Evolutionary conservation across 2,113 vertebrate genomes (phyloP).

Genomic region (Ia io): DNA sequence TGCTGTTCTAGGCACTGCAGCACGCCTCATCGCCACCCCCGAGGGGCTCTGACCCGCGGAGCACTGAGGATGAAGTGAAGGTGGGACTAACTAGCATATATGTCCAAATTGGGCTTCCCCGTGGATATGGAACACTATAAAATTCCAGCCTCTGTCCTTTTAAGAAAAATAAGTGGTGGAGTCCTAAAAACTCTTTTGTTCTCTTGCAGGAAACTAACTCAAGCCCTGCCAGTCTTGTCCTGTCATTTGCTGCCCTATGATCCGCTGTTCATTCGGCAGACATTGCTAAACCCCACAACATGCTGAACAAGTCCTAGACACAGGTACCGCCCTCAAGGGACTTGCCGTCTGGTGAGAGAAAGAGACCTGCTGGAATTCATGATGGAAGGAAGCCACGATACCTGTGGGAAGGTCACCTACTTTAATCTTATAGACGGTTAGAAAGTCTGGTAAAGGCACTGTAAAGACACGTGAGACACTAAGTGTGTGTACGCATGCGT

Average conservation of each 20-base stretch:
- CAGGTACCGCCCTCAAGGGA: not conserved
- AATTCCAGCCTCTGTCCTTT: not conserved
- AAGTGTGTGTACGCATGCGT: too few relatives aligned
- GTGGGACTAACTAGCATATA: not conserved
- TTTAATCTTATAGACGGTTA: not conserved
- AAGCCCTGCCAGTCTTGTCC: not conserved
- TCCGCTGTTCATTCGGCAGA: not conserved
- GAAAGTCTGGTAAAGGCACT: not conserved
- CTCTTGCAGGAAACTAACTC: not conserved
- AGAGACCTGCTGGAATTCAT: not conserved
- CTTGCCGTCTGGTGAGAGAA: not conserved
- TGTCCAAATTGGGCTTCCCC: not conserved
- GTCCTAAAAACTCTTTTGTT: not conserved
- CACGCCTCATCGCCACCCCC: not conserved
- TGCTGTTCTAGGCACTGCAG: rapidly evolving
- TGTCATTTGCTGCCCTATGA: not conserved
- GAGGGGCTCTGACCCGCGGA: not conserved
- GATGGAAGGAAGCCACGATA: not conserved
- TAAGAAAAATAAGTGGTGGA: not conserved
- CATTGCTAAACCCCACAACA: not conserved
- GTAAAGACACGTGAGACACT: not conserved
- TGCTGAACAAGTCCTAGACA: not conserved
- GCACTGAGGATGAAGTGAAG: not conserved
- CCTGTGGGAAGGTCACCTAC: not conserved
- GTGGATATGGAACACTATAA: not conserved